Evolutionary conservation across 2,888 invertebrate species (phyloP).

Genomic region (Xestobium rufovillosum): DNA sequence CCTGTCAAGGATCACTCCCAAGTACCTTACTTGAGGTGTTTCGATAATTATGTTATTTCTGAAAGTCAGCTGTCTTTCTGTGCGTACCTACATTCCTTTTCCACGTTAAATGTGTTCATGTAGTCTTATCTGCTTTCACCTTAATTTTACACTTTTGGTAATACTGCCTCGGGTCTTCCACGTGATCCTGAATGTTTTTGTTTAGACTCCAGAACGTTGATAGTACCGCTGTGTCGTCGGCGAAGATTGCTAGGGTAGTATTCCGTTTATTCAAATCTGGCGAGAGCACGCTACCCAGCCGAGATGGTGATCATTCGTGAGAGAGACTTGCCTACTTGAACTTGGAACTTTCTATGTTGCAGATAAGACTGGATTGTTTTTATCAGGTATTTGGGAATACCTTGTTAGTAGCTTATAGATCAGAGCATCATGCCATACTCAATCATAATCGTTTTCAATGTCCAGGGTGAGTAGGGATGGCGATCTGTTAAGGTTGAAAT

Average conservation of each 20-base stretch:
- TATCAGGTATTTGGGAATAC: not conserved
- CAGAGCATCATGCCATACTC: not conserved
- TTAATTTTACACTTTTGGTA: not conserved
- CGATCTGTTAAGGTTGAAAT: not conserved
- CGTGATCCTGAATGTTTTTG: not conserved
- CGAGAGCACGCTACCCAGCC: slow-evolving; percentile 1
- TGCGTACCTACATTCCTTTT: too few relatives aligned
- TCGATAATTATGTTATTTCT: not conserved
- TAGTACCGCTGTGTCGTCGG: not conserved
- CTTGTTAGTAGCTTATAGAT: not conserved
- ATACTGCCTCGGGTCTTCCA: not conserved
- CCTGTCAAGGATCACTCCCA: slow-evolving; percentile 1
- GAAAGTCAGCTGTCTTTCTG: too few relatives aligned
- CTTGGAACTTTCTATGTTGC: too few relatives aligned
- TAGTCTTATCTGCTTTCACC: not conserved
- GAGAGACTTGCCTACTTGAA: too few relatives aligned
- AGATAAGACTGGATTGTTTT: too few relatives aligned
- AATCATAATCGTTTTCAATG: not conserved
- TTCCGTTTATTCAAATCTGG: not conserved
- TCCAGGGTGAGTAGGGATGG: not conserved
- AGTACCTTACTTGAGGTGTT: not conserved
- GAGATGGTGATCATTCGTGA: too few relatives aligned
- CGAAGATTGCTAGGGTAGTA: not conserved
- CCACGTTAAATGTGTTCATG: not conserved
- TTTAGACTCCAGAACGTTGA: not conserved